Conservation (phyloP, 2,113 vertebrate species). For the Psittacula cyanocephala region DNA sequence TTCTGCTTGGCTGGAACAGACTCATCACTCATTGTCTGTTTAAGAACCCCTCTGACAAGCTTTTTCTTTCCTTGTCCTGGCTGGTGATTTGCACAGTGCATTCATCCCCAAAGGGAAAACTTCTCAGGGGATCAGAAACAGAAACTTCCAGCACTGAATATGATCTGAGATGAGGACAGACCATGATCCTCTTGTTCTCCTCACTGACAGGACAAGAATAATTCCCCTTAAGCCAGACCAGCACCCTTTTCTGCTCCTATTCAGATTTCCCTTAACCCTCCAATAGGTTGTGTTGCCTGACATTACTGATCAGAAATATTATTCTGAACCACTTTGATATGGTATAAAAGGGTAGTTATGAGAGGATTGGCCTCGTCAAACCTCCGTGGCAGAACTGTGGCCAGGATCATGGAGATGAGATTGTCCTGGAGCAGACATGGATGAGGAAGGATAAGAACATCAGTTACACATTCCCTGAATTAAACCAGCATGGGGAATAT, state of each 20-base stretch:
- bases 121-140: background rate
- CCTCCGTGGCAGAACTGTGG: background rate
- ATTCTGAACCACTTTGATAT: background rate
- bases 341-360: rapidly evolving
- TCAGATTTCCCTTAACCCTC: background rate
- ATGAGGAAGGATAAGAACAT: background rate
- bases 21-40: conserved; percentile 24
- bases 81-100: background rate
- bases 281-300: background rate
- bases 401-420: background rate
- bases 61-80: background rate
- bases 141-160: background rate
- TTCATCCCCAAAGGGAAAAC: background rate
- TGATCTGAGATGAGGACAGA: background rate
- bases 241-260: background rate
- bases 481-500: background rate
- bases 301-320: background rate
- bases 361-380: background rate
- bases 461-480: background rate
- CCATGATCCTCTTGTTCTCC: rapidly evolving
- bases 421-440: background rate
- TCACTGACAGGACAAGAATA: rapidly evolving
- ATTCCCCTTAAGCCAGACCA: background rate
- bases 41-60: conserved; percentile 8
- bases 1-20: background rate